These are phyloP conservation scores for Iguana delicatissima DNA, from an alignment of 2,797 vertebrate species.

Conservation along the genomic window DNA sequence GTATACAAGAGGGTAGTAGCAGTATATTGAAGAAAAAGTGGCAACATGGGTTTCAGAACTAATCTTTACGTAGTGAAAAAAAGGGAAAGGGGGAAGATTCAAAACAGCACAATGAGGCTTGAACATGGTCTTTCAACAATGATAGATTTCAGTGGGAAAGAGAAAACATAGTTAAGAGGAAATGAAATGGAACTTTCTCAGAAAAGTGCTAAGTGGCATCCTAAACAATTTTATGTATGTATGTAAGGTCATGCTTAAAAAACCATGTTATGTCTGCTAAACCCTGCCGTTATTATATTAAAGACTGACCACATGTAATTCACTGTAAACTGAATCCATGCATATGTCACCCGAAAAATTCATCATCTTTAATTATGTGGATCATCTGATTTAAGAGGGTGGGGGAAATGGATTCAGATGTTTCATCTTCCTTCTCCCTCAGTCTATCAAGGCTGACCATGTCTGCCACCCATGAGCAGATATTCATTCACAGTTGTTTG, in stretches of 20 bases:
- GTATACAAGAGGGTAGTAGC: not conserved
- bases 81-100: not conserved
- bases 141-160: not conserved
- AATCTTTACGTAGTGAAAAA: not conserved
- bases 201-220: not conserved
- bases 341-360: not conserved
- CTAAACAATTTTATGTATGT: not conserved
- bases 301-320: not conserved
- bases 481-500: not conserved
- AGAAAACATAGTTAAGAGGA: not conserved
- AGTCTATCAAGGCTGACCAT: not conserved
- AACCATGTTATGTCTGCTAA: not conserved
- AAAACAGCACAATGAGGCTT: not conserved
- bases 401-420: not conserved
- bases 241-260: not conserved
- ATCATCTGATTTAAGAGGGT: not conserved
- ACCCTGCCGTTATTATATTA: not conserved
- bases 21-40: not conserved
- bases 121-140: not conserved
- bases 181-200: not conserved
- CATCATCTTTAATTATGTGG: not conserved
- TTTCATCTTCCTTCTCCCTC: not conserved
- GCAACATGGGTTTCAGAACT: not conserved
- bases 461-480: not conserved
- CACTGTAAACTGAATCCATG: not conserved